phyloP scores from a whole-genome alignment of 2,888 invertebrate species.

The Sarcophaga subvicina region DNA sequence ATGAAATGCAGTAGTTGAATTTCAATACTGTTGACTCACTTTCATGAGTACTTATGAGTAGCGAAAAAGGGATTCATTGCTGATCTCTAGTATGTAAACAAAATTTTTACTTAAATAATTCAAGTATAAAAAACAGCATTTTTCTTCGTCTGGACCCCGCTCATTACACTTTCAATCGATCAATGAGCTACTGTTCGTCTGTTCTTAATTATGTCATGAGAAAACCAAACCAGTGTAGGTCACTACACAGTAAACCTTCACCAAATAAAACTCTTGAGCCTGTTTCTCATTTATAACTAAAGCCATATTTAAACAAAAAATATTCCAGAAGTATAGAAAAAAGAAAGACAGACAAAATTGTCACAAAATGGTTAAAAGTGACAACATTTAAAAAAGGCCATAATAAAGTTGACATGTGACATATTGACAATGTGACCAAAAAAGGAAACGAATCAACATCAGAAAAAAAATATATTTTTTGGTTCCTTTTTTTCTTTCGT shows the following conservation, averaged over 20 bases:
- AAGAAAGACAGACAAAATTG: slow-evolving; percentile 5
- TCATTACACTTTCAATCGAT: no score
- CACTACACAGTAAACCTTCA: no score
- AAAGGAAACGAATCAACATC: background rate
- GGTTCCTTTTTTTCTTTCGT: slow-evolving; percentile 6
- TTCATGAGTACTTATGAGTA: no score
- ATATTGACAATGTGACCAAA: slow-evolving; percentile 72
- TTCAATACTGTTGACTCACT: no score
- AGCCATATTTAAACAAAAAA: background rate
- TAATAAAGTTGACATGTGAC: slow-evolving; percentile 73
- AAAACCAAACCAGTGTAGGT: no score
- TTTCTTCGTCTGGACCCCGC: no score
- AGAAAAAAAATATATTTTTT: background rate
- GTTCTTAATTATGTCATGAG: no score
- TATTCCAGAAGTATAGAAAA: slow-evolving; percentile 11
- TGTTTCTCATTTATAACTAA: background rate
- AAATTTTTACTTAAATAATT: no score
- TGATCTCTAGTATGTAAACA: no score
- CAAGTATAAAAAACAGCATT: no score
- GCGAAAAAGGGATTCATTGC: no score
- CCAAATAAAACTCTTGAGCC: background rate
- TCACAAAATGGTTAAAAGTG: slow-evolving; percentile 41
- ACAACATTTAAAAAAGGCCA: slow-evolving; percentile 50
- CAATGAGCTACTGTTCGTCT: rapidly evolving
- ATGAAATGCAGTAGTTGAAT: no score